These are phyloP conservation scores for Leguminivora glycinivorella DNA, from an alignment of 1,140 invertebrate species.

Conservation along the genomic window DNA sequence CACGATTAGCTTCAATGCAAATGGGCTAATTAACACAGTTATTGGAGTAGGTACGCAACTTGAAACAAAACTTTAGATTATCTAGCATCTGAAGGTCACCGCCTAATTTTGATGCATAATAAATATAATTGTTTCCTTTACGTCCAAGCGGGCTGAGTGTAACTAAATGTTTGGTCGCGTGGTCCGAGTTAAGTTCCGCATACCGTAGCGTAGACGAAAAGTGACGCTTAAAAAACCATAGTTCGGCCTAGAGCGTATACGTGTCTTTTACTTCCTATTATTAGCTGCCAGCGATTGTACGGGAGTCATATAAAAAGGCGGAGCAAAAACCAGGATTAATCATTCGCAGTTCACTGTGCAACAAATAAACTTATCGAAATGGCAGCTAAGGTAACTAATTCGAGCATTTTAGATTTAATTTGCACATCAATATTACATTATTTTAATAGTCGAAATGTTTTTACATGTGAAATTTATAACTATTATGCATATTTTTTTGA, in stretches of 20 bases:
- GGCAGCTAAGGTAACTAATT: constrained; percentile 66
- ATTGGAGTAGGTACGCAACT: constrained; percentile 24
- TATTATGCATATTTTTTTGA: no score
- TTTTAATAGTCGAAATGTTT: no score
- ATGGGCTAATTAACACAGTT: constrained; percentile 30
- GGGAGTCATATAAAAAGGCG: constrained; percentile 66
- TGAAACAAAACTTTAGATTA: constrained; percentile 15
- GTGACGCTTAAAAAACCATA: constrained; percentile 67
- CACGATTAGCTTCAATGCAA: constrained; percentile 23
- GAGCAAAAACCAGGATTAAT: constrained; percentile 52
- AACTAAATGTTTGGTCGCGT: constrained; percentile 32
- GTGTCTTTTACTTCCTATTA: constrained; percentile 74
- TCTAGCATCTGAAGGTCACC: constrained; percentile 27
- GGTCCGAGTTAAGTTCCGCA: constrained; percentile 58
- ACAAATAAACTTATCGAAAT: constrained; percentile 66
- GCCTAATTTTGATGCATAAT: constrained; percentile 29
- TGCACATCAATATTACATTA: neutral
- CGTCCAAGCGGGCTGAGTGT: neutral
- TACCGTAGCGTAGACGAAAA: constrained; percentile 53
- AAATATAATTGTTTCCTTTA: constrained; percentile 32
- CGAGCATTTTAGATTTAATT: neutral
- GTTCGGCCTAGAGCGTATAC: constrained; percentile 63
- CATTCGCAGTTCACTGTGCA: constrained; percentile 74
- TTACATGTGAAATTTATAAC: no score
- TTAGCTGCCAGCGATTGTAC: constrained; percentile 60